phyloP scores from a whole-genome alignment of 2,113 vertebrate species.

The Catharus fuscescens region DNA sequence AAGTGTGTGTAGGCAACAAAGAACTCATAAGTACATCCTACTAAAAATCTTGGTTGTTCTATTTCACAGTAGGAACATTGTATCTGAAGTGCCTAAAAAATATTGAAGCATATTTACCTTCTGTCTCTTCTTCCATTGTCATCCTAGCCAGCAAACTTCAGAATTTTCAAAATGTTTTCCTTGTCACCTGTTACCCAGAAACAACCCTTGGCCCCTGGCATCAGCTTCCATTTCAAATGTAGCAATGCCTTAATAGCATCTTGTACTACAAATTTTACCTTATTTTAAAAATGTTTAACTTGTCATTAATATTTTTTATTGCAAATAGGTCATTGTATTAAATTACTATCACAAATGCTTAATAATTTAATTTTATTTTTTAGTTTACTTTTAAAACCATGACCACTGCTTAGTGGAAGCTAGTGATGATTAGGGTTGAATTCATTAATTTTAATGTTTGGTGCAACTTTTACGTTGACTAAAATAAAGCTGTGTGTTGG shows the following conservation, averaged over 20 bases:
- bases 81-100: background rate
- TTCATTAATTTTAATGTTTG: background rate
- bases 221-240: background rate
- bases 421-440: background rate
- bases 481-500: background rate
- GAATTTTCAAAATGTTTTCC: background rate
- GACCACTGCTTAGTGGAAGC: background rate
- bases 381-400: background rate
- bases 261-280: background rate
- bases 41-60: background rate
- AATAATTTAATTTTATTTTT: background rate
- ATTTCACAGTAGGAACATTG: background rate
- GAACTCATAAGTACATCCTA: background rate
- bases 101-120: background rate
- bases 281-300: background rate
- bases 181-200: background rate
- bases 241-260: background rate
- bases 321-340: background rate
- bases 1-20: background rate
- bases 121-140: background rate
- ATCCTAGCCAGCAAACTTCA: background rate
- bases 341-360: background rate
- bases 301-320: background rate
- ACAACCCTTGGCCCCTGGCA: fast-evolving
- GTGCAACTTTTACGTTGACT: background rate